These are phyloP conservation scores for Paratrypauchen microcephalus DNA, from an alignment of 2,797 vertebrate genomes.

Conservation along the genomic window DNA sequence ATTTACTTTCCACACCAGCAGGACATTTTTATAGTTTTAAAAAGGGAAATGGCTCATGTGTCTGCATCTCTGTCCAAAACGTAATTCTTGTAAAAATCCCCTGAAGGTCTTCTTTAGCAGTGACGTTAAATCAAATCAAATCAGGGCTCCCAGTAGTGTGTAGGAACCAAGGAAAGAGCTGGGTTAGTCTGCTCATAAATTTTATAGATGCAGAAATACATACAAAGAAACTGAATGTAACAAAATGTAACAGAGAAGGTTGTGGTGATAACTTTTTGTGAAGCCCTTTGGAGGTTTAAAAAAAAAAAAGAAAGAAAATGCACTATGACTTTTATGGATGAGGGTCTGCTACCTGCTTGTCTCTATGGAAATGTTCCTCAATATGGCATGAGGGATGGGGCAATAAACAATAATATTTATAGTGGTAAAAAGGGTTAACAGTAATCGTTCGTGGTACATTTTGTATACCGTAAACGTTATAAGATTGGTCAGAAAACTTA, in stretches of 20 bases:
- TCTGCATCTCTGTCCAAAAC: constrained; percentile 15
- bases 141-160: constrained; percentile 7
- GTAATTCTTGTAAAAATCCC: constrained; percentile 28
- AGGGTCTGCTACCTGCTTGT: too few species aligned
- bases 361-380: too few species aligned
- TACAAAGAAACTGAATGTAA: not conserved
- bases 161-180: constrained; percentile 14
- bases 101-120: constrained; percentile 13
- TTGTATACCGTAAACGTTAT: too few species aligned
- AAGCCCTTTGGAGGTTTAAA: not conserved
- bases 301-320: too few species aligned
- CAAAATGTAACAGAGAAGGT: constrained; percentile 1
- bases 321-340: too few species aligned
- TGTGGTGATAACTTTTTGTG: constrained; percentile 51
- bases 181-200: constrained; percentile 11
- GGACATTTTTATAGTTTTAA: constrained; percentile 9
- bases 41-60: constrained; percentile 23
- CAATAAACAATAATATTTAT: too few species aligned
- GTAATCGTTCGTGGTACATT: too few species aligned
- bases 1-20: constrained; percentile 17
- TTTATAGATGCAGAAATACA: constrained; percentile 1
- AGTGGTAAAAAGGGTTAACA: too few species aligned
- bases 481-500: too few species aligned
- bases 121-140: constrained; percentile 13
- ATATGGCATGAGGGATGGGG: too few species aligned